Evolutionary conservation across 1,140 invertebrate species (phyloP).

Genomic region (Telenomus remus): DNA sequence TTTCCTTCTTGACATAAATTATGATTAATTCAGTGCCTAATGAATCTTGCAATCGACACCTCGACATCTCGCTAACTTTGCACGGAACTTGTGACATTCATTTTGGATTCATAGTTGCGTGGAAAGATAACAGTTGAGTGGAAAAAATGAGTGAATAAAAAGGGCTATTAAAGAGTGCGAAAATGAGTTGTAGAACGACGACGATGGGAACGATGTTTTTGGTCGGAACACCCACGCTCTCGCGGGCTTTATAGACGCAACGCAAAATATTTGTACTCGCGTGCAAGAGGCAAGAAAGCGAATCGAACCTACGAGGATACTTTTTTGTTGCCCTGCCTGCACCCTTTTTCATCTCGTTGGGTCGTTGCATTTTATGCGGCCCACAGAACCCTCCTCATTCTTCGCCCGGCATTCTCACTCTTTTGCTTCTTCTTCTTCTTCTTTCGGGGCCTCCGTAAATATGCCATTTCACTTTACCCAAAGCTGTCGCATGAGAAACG

Average conservation of each 20-base stretch:
- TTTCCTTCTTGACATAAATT: conserved; percentile 18
- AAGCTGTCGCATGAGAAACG: conserved; percentile 36
- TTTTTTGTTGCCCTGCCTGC: conserved; percentile 51
- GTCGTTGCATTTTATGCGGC: conserved; percentile 26
- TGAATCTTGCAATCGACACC: conserved; percentile 6
- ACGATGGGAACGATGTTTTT: too few species aligned
- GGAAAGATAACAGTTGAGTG: too few species aligned
- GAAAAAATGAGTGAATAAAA: too few species aligned
- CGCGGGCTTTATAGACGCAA: conserved; percentile 35
- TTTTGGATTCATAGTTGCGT: too few species aligned
- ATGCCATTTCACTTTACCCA: conserved; percentile 37
- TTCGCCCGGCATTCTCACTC: conserved; percentile 31
- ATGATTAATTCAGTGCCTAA: conserved; percentile 31
- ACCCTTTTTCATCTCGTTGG: conserved; percentile 42
- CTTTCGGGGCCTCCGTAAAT: conserved; percentile 22
- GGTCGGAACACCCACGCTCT: conserved; percentile 63
- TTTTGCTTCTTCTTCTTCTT: conserved; percentile 34
- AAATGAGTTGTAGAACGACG: too few species aligned
- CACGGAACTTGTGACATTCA: neutral
- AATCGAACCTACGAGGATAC: conserved; percentile 56
- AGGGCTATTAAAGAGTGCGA: too few species aligned
- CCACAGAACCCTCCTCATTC: conserved; percentile 11
- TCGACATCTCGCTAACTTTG: conserved; percentile 9
- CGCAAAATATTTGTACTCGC: conserved; percentile 63
- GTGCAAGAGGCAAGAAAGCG: conserved; percentile 64